Conservation (phyloP, 2,113 vertebrate genomes). For the Sturnira hondurensis region DNA sequence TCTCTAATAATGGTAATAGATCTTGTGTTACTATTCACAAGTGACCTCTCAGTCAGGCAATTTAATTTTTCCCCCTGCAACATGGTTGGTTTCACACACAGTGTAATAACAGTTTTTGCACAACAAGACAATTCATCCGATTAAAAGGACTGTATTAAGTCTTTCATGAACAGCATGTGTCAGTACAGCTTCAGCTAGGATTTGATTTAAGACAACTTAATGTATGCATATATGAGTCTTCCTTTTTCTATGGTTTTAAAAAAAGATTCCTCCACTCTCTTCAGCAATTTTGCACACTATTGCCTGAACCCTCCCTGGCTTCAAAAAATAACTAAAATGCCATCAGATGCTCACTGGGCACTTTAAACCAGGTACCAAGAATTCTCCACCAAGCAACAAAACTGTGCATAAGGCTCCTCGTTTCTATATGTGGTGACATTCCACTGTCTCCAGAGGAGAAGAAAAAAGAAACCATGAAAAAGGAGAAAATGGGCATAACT, state of each 20-base stretch:
- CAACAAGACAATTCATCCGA: conserved; percentile 76
- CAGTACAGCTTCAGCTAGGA: conserved; percentile 31
- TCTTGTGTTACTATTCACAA: conserved; percentile 78
- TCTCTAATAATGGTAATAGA: conserved; percentile 78
- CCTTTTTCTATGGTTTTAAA: conserved; percentile 25
- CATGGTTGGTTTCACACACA: conserved; percentile 72
- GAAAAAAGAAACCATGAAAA: neutral
- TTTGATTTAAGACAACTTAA: conserved; percentile 66
- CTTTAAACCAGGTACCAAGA: neutral
- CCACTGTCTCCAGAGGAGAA: neutral
- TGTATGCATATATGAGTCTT: neutral
- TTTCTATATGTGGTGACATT: neutral
- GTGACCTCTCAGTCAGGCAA: conserved; percentile 74
- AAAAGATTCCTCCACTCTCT: conserved; percentile 48
- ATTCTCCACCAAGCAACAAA: neutral
- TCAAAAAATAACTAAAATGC: conserved; percentile 39
- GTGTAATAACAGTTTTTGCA: conserved; percentile 73
- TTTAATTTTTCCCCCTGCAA: conserved; percentile 76
- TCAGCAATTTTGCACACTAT: conserved; percentile 23
- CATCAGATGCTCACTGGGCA: conserved; percentile 21
- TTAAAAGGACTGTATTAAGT: conserved; percentile 69
- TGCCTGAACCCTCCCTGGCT: conserved; percentile 21
- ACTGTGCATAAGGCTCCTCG: neutral
- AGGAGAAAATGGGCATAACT: neutral
- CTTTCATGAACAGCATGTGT: conserved; percentile 62